These are phyloP conservation scores for Hanleya hanleyi DNA, from an alignment of 2,888 invertebrate species.

Conservation along the genomic window DNA sequence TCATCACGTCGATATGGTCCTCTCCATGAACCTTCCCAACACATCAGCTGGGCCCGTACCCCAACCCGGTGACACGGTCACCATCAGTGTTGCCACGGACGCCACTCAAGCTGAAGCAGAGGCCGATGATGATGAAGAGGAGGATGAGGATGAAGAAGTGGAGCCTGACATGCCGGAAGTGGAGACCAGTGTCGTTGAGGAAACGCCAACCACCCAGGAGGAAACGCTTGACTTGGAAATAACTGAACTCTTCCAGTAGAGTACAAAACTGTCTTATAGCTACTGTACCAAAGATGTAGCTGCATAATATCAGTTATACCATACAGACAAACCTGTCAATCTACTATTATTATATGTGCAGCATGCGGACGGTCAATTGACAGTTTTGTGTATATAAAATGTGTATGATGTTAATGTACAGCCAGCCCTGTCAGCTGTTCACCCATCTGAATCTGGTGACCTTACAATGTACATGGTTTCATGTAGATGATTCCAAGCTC, in stretches of 20 bases:
- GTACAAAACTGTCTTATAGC: neutral
- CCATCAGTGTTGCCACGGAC: too few species aligned
- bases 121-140: constrained; percentile 9
- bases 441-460: too few species aligned
- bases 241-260: neutral
- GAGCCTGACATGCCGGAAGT: constrained; percentile 8
- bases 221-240: neutral
- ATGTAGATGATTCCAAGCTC: too few species aligned
- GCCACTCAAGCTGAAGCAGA: constrained; percentile 18
- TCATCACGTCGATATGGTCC: constrained; percentile 67
- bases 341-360: too few species aligned
- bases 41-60: constrained; percentile 16
- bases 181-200: neutral
- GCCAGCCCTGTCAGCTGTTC: too few species aligned
- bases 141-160: constrained; percentile 23
- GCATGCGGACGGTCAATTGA: too few species aligned
- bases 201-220: neutral
- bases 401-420: too few species aligned
- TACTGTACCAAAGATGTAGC: too few species aligned
- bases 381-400: too few species aligned
- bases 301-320: too few species aligned
- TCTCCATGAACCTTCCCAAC: constrained; percentile 57
- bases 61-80: neutral
- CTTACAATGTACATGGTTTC: too few species aligned
- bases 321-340: too few species aligned